Evolutionary conservation across 2,113 vertebrate species (phyloP).

Genomic region (Theropithecus gelada): DNA sequence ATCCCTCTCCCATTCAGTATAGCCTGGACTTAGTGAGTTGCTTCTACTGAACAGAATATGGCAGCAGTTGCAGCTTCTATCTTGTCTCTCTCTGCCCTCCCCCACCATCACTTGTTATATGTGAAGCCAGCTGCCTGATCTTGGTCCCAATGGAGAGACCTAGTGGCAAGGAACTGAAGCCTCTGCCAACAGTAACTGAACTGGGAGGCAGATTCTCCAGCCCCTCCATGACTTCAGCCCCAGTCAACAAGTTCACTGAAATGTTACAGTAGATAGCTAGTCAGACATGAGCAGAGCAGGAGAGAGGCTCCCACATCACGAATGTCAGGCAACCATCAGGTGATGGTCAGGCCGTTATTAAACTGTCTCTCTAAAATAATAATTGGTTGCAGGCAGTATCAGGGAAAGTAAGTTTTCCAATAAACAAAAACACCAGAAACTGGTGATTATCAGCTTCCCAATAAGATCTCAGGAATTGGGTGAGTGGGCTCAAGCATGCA

Average conservation of each 20-base stretch:
- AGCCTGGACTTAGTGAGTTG: not conserved
- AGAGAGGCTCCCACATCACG: too few species aligned
- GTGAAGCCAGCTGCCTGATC: not conserved
- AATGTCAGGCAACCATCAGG: too few species aligned
- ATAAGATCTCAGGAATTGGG: too few species aligned
- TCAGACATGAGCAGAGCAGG: too few species aligned
- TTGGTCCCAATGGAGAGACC: not conserved
- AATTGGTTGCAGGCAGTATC: too few species aligned
- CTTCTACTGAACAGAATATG: not conserved
- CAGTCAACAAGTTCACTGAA: not conserved
- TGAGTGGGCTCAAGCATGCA: too few species aligned
- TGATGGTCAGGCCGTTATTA: too few species aligned
- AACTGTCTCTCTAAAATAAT: too few species aligned
- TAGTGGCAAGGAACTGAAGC: not conserved
- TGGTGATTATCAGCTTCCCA: too few species aligned
- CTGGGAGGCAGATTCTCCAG: not conserved
- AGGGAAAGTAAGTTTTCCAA: too few species aligned
- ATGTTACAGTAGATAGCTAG: too few species aligned
- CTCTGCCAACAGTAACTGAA: not conserved
- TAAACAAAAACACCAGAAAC: too few species aligned
- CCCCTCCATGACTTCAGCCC: not conserved
- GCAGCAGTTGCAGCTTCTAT: not conserved
- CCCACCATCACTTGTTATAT: not conserved
- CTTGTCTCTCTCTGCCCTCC: not conserved
- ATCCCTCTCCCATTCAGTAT: not conserved